Evolutionary conservation across 2,888 invertebrate species (phyloP), one percentile per base, ranked within the genome.

Genomic region (Drosophila barbarae): DNA sequence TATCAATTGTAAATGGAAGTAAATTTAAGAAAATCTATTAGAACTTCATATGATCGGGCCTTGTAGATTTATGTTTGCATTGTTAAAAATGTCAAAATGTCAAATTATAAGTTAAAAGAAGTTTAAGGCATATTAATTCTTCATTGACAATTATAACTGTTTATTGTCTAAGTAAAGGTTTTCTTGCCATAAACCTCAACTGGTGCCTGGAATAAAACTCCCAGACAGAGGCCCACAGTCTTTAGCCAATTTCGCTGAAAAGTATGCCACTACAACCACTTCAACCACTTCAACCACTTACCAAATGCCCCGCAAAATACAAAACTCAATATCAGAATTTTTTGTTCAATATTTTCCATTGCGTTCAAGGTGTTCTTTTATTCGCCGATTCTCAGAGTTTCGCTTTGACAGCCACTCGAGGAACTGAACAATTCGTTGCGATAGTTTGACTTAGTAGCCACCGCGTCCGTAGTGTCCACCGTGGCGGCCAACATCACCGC

Each of bases 271-370:
- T 7, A 10, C 12, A 46, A 21, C 12, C 18, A 18, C 18, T 18
- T 18, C 18, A 18, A 18, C 18, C 18, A 18, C 18, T 18, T 18
- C 18, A 18, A 18, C 18, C 18, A 18, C 18, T 56, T 56, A 21
- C 21, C 4, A 13, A 12, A 7, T 4, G 7, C 15, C 38, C 57
- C 50, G n/a, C 7, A 38, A 13, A 30, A 39, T 15, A 47, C 13
- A 58, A 57, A 47, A 54, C 9, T 50, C 61, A 50, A 32, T 35
- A 12, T 10, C n/a, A 13, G 26, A 42, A 51, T 68, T 75, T 77
- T 77, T 66, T 71, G 72, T 78, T 80, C 83, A 82, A 82, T 74
- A 78, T 76, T 49, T 53, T 69, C 67, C 69, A 54, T 66, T 55
- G 54, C 53, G 38, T 58, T 73, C 54, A 66, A 63, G 65, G 51